A percentile compares a stretch with the other conserved stretches of the same genome.
These are phyloP conservation scores for Bettongia penicillata DNA, from an alignment of 2,113 vertebrate species.

Conservation along the genomic window DNA sequence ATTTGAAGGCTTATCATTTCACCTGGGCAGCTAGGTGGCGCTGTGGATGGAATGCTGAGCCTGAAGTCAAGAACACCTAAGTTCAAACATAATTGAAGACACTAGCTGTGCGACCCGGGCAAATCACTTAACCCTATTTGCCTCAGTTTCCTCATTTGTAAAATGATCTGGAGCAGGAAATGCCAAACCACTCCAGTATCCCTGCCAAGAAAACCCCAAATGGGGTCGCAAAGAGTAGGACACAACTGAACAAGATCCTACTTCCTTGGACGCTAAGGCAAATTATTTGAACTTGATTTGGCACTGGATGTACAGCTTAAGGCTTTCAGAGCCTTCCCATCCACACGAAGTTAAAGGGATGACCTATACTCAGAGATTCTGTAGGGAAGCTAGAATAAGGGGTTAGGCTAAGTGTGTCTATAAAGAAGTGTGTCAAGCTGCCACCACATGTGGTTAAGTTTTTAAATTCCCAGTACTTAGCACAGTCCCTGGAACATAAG, in stretches of 20 bases:
- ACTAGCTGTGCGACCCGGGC: neutral
- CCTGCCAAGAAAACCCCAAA: neutral
- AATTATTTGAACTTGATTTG: neutral
- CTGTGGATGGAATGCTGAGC: too few relatives aligned
- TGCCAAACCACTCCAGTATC: neutral
- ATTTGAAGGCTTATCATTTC: neutral
- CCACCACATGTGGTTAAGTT: neutral
- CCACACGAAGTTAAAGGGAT: neutral
- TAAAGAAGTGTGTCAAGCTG: too few relatives aligned
- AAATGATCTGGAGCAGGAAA: neutral
- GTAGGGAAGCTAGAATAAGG: neutral
- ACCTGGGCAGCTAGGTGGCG: neutral
- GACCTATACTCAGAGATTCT: neutral
- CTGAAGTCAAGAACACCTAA: neutral
- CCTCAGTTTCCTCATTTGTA: neutral
- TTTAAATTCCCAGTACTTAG: neutral
- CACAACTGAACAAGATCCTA: neutral
- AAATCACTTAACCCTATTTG: neutral
- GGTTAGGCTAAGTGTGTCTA: neutral
- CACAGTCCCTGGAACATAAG: neutral
- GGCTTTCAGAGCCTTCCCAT: neutral
- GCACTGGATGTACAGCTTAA: neutral
- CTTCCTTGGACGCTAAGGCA: neutral
- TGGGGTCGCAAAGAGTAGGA: neutral
- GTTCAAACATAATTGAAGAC: neutral